Evolutionary conservation across 2,888 invertebrate species (phyloP).

Genomic region (Zygaena filipendulae): DNA sequence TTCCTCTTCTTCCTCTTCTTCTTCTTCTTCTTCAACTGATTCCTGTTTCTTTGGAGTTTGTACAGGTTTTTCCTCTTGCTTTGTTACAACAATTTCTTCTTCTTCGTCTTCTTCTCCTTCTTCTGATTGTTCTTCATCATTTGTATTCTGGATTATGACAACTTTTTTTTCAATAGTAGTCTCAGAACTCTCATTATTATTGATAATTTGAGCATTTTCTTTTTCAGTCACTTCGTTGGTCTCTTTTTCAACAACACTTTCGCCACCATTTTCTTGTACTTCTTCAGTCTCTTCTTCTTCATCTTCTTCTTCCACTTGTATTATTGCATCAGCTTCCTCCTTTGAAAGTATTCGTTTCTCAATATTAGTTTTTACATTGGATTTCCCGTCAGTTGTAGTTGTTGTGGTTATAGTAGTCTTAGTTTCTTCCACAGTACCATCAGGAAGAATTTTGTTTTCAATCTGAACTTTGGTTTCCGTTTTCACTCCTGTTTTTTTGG

Average conservation of each 20-base stretch:
- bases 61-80: slow-evolving; percentile 9
- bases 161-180: slow-evolving; percentile 42
- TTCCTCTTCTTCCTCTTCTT: slow-evolving; percentile 17
- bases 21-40: slow-evolving; percentile 10
- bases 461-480: slow-evolving; percentile 58
- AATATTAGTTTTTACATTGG: slow-evolving; percentile 49
- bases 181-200: slow-evolving; percentile 42
- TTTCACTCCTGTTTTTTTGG: slow-evolving; percentile 48
- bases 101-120: slow-evolving; percentile 24
- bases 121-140: slow-evolving; percentile 18
- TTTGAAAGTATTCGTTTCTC: slow-evolving; percentile 51
- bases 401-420: slow-evolving; percentile 57
- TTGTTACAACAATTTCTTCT: slow-evolving; percentile 17
- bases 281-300: slow-evolving; percentile 3
- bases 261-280: background rate
- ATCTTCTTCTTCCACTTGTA: background rate
- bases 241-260: slow-evolving; percentile 1
- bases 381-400: slow-evolving; percentile 45
- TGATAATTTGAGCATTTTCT: slow-evolving; percentile 31
- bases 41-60: slow-evolving; percentile 13
- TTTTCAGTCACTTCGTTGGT: slow-evolving; percentile 20
- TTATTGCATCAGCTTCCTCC: slow-evolving; percentile 27
- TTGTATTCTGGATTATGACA: slow-evolving; percentile 30
- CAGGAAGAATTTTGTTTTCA: slow-evolving; percentile 41
- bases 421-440: slow-evolving; percentile 48